Conservation (phyloP, 2,888 invertebrate genomes). For the Nomada ruficornis region DNA sequence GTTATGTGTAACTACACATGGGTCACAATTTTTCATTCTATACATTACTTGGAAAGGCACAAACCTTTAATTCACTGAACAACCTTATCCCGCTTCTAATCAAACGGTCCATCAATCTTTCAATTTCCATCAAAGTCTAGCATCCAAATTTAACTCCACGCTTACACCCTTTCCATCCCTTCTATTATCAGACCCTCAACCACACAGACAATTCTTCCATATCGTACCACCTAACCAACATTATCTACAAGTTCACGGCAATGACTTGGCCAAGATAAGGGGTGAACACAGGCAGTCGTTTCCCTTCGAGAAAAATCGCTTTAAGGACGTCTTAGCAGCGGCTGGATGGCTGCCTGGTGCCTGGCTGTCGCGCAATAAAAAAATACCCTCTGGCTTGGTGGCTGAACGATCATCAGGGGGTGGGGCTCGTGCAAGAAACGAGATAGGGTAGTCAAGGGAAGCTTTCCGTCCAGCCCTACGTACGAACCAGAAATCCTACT, state of each 20-base stretch:
- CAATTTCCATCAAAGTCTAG: not conserved
- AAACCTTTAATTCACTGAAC: no score
- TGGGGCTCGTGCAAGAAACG: constrained; percentile 50
- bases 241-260: constrained; percentile 19
- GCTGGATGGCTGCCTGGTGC: constrained; percentile 58
- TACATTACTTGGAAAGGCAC: no score
- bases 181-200: not conserved
- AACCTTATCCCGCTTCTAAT: not conserved
- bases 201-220: not conserved
- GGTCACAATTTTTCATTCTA: not conserved
- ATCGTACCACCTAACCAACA: not conserved
- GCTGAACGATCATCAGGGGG: constrained; percentile 76
- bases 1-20: no score
- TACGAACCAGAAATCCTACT: constrained; percentile 68
- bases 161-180: not conserved
- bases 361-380: constrained; percentile 67
- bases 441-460: constrained; percentile 60
- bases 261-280: constrained; percentile 26
- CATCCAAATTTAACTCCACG: no score
- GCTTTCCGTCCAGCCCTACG: constrained; percentile 59
- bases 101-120: not conserved
- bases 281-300: constrained; percentile 16
- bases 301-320: constrained; percentile 66
- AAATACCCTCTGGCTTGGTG: constrained; percentile 70
- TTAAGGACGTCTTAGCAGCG: constrained; percentile 66